phyloP scores from a whole-genome alignment of 2,888 invertebrate species.

The Tachina lurida region DNA sequence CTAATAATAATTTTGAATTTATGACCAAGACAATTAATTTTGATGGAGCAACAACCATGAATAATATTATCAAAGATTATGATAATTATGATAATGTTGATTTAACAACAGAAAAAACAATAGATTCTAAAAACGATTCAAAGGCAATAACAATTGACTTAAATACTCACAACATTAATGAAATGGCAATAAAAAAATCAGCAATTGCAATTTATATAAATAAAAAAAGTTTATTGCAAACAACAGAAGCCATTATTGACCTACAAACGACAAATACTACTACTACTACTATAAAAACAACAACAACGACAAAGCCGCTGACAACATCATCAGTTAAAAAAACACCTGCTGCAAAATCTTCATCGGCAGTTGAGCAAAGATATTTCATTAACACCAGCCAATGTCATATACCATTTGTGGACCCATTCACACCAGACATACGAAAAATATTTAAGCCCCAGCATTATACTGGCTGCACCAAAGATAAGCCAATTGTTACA shows the following conservation, averaged over 20 bases:
- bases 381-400: constrained; percentile 84
- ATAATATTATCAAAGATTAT: constrained; percentile 2
- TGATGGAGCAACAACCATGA: background rate
- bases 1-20: constrained; percentile 11
- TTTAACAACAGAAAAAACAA: constrained; percentile 27
- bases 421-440: constrained; percentile 84
- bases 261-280: background rate
- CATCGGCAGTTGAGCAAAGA: constrained; percentile 48
- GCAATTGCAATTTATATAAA: constrained; percentile 39
- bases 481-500: constrained; percentile 76
- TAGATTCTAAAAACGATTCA: constrained; percentile 13
- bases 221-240: constrained; percentile 23
- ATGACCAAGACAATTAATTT: background rate
- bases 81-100: constrained; percentile 36
- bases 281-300: background rate
- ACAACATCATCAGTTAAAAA: background rate
- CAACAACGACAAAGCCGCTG: background rate
- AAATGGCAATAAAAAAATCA: constrained; percentile 12
- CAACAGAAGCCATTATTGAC: constrained; percentile 27
- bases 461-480: constrained; percentile 83
- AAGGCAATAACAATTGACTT: constrained; percentile 26
- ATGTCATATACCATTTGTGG: constrained; percentile 86
- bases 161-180: constrained; percentile 14
- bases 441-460: constrained; percentile 83
- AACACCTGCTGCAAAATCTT: constrained; percentile 18